These are phyloP conservation scores for Ptiloglossa arizonensis DNA, from an alignment of 1,140 invertebrate genomes.

Conservation along the genomic window DNA sequence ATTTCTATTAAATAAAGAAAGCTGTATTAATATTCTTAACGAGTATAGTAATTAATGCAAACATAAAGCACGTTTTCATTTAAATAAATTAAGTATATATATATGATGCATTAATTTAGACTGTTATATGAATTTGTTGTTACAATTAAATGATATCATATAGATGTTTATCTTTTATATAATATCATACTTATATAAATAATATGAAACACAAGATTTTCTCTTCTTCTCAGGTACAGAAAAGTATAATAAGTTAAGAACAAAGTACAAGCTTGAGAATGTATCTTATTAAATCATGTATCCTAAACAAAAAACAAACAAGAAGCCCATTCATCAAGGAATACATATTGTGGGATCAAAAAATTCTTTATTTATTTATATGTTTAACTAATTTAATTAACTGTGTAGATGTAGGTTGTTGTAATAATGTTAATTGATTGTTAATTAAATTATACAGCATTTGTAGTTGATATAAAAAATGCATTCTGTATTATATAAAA, in stretches of 20 bases:
- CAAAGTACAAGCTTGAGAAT: no score
- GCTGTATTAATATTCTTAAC: not conserved
- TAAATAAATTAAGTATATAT: no score
- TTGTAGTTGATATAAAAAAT: not conserved
- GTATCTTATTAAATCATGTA: no score
- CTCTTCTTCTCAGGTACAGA: no score
- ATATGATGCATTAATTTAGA: no score
- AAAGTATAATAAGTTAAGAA: no score
- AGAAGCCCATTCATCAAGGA: no score
- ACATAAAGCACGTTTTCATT: not conserved
- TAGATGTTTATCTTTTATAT: no score
- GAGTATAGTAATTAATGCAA: not conserved
- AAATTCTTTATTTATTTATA: not conserved
- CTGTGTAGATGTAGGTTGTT: not conserved
- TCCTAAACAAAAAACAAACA: no score
- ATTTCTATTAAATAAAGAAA: not conserved
- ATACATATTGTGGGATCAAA: not conserved
- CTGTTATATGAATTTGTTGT: no score
- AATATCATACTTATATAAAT: not conserved
- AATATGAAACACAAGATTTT: not conserved
- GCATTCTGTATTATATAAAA: not conserved
- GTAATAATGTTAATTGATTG: not conserved
- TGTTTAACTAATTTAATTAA: not conserved
- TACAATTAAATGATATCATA: no score
- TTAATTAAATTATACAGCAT: not conserved